Conservation (phyloP, 2,797 vertebrate species). For the Catharus ustulatus region DNA sequence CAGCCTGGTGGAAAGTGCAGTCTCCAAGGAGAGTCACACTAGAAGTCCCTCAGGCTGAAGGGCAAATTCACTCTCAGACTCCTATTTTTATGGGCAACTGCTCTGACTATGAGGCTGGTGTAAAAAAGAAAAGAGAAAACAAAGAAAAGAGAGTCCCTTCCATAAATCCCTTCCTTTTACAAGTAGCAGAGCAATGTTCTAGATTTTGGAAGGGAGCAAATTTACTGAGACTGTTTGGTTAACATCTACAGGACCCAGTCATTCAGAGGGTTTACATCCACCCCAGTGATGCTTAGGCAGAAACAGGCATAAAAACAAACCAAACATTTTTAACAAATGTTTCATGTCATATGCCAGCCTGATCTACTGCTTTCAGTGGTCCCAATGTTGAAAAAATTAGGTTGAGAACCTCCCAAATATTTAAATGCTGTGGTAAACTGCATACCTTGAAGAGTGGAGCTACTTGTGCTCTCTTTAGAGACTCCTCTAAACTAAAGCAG, state of each 20-base stretch:
- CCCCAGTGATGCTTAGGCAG: not conserved
- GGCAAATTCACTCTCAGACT: not conserved
- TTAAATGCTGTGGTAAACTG: not conserved
- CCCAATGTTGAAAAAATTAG: not conserved
- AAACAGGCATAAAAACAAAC: not conserved
- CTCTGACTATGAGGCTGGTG: not conserved
- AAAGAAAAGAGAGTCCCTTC: not conserved
- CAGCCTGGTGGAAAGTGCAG: not conserved
- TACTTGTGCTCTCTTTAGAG: conserved; percentile 87
- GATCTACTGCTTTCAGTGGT: not conserved
- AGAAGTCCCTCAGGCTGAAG: not conserved
- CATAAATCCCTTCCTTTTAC: not conserved
- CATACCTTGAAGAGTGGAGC: conserved; percentile 92
- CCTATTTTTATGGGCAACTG: not conserved
- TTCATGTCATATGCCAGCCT: not conserved
- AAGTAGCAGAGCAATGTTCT: not conserved
- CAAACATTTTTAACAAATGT: not conserved
- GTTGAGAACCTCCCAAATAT: not conserved
- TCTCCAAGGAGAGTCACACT: not conserved
- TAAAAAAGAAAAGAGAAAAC: not conserved
- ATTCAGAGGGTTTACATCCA: not conserved
- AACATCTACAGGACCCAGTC: not conserved
- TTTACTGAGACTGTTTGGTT: not conserved
- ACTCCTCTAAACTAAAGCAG: conserved; percentile 93
- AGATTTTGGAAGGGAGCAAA: not conserved